Percentiles rank a stretch among this genome's conserved stretches.
phyloP scores from a whole-genome alignment of 1,140 invertebrate genomes.

The Achatina immaculata region DNA sequence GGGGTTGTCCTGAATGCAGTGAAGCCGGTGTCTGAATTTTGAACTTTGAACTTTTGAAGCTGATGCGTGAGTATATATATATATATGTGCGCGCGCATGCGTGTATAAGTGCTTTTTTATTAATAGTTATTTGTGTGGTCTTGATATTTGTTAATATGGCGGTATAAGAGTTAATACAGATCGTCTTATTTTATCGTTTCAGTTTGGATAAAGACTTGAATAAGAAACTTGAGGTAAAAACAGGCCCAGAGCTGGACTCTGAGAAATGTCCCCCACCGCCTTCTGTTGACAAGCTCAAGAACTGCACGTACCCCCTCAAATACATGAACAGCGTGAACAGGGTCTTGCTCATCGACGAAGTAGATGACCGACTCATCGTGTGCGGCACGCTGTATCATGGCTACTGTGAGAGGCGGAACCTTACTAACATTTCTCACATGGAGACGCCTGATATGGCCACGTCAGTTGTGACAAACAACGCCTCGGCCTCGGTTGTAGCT shows the following conservation, averaged over 20 bases:
- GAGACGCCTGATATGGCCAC: slow-evolving; percentile 83
- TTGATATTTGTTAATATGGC: background rate
- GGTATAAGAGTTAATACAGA: no score
- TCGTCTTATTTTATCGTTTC: slow-evolving; percentile 79
- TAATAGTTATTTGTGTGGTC: background rate
- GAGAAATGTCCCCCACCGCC: slow-evolving; percentile 78
- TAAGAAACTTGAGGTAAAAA: slow-evolving; percentile 82
- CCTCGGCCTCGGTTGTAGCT: slow-evolving; percentile 92
- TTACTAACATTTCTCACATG: slow-evolving; percentile 89
- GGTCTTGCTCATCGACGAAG: slow-evolving; percentile 93
- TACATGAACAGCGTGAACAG: slow-evolving; percentile 89
- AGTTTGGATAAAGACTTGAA: slow-evolving; percentile 78
- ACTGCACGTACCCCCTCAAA: slow-evolving; percentile 13
- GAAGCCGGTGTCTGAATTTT: no score
- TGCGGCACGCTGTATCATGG: slow-evolving; percentile 87
- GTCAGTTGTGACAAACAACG: slow-evolving; percentile 95
- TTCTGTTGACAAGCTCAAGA: slow-evolving; percentile 18
- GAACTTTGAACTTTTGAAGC: no score
- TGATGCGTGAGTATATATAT: background rate
- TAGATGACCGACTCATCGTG: slow-evolving; percentile 87
- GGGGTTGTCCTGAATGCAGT: no score
- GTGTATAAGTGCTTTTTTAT: background rate
- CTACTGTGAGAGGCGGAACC: slow-evolving; percentile 87
- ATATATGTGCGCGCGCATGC: background rate
- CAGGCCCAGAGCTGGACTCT: slow-evolving; percentile 91